Evolutionary conservation across 2,797 vertebrate genomes (phyloP).

Genomic region (Limnodromus scolopaceus): DNA sequence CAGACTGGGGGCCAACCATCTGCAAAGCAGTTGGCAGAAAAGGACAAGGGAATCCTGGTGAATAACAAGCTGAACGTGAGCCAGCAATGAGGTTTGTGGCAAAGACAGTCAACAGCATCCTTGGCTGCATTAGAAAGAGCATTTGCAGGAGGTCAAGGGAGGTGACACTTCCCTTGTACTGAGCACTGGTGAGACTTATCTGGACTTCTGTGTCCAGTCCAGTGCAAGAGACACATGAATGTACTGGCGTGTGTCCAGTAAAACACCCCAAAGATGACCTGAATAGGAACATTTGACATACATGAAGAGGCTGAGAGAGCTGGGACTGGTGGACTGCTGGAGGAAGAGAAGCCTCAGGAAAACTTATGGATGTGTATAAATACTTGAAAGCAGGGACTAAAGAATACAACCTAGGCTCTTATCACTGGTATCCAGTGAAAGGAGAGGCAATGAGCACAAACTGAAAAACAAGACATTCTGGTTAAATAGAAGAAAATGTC

Average conservation of each 20-base stretch:
- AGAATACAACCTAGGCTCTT: background rate
- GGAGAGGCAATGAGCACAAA: background rate
- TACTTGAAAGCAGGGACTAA: background rate
- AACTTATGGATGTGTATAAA: background rate
- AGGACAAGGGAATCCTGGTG: background rate
- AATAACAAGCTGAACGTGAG: background rate
- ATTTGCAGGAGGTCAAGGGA: rapidly evolving
- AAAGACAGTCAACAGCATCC: background rate
- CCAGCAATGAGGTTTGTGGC: background rate
- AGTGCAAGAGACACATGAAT: background rate
- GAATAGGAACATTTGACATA: background rate
- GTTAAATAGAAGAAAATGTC: background rate
- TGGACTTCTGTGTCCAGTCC: background rate
- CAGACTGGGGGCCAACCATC: background rate
- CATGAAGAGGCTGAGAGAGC: background rate
- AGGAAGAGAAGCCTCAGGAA: background rate
- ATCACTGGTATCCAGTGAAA: background rate
- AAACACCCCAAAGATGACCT: background rate
- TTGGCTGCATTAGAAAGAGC: background rate
- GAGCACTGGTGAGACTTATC: background rate
- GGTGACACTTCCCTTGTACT: background rate
- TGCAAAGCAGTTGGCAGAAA: background rate
- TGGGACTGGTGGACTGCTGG: background rate
- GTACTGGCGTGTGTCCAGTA: background rate
- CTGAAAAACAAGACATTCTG: background rate